Evolutionary conservation across 2,113 vertebrate genomes (phyloP).

Genomic region (Clinocottus analis): DNA sequence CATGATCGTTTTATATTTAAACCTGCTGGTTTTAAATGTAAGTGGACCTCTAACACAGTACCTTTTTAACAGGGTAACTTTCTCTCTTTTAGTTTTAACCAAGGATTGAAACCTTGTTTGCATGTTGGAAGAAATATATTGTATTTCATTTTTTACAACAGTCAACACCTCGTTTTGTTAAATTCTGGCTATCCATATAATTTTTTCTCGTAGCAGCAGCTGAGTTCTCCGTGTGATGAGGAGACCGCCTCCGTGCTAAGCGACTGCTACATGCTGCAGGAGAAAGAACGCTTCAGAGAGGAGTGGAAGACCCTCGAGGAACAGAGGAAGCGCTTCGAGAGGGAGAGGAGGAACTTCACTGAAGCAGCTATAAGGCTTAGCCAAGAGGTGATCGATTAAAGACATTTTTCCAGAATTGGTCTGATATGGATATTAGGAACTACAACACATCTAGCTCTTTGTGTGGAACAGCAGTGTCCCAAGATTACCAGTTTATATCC

Average conservation of each 20-base stretch:
- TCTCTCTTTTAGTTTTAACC: neutral
- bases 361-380: slow-evolving; percentile 96
- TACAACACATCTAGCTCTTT: neutral
- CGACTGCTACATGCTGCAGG: slow-evolving; percentile 91
- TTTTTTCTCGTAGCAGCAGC: slow-evolving; percentile 86
- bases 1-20: neutral
- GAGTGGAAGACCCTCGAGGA: slow-evolving; percentile 92
- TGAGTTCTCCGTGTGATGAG: slow-evolving; percentile 89
- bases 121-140: neutral
- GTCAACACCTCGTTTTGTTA: neutral
- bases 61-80: too few species aligned
- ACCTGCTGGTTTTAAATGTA: neutral
- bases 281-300: slow-evolving; percentile 91
- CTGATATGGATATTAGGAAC: neutral
- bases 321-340: slow-evolving; percentile 94
- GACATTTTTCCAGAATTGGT: neutral
- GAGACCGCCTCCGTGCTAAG: slow-evolving; percentile 87
- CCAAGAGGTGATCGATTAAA: slow-evolving; percentile 86
- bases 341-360: slow-evolving; percentile 93
- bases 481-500: neutral
- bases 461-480: neutral
- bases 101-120: neutral
- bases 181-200: neutral
- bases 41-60: neutral
- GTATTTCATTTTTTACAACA: neutral